Conservation (phyloP, 2,888 invertebrate genomes). For the Apamea sordens region DNA sequence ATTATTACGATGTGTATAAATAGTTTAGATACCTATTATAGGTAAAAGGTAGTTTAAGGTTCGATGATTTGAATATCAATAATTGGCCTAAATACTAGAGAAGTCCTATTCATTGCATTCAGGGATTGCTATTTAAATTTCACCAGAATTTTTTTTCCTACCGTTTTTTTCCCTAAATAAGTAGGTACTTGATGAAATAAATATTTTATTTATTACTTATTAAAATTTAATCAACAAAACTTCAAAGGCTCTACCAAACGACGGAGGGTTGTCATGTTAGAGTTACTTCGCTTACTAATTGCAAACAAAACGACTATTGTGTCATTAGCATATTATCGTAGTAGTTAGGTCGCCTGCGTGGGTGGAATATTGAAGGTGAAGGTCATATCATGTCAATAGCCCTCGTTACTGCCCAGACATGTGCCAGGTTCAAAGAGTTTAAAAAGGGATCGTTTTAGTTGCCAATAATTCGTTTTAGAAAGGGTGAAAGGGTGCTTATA, state of each 20-base stretch:
- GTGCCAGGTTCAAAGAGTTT: background rate
- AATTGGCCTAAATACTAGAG: background rate
- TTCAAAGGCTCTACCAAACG: background rate
- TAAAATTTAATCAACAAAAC: no score
- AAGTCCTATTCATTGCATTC: background rate
- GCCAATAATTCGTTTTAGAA: background rate
- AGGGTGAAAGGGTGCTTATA: background rate
- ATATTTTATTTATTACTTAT: no score
- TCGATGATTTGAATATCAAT: background rate
- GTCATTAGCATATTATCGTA: conserved; percentile 8
- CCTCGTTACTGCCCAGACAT: conserved; percentile 6
- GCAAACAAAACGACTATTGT: background rate
- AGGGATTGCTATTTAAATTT: background rate
- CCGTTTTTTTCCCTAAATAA: background rate
- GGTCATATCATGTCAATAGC: conserved; percentile 17
- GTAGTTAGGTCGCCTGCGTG: background rate
- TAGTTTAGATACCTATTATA: background rate
- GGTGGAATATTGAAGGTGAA: conserved; percentile 28
- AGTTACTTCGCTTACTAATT: conserved; percentile 8
- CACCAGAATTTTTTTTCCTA: background rate
- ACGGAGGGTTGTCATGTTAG: background rate
- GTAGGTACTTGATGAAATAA: no score
- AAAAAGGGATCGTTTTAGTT: background rate
- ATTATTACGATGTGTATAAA: background rate
- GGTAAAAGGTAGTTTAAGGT: background rate